phyloP scores from a whole-genome alignment of 2,113 vertebrate species.

The Urocolius indicus region DNA sequence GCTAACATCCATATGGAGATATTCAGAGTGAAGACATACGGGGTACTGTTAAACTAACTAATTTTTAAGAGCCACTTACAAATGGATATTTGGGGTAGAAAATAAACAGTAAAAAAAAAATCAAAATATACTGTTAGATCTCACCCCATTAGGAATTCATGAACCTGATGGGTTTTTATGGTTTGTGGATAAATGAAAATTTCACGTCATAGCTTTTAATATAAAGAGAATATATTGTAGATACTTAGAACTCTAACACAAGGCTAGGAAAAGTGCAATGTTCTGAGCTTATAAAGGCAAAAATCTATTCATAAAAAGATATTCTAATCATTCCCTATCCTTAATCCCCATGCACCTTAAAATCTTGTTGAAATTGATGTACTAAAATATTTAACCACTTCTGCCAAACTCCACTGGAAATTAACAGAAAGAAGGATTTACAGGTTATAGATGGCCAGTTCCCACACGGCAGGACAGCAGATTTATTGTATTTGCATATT shows the following conservation, averaged over 20 bases:
- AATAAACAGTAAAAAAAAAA: slow-evolving; percentile 66
- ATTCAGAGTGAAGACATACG: not conserved
- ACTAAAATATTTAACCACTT: slow-evolving; percentile 61
- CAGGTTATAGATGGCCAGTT: slow-evolving; percentile 36
- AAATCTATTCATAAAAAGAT: slow-evolving; percentile 30
- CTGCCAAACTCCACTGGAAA: slow-evolving; percentile 42
- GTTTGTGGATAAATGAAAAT: slow-evolving; percentile 80
- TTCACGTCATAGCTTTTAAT: slow-evolving; percentile 75
- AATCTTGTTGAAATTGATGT: slow-evolving; percentile 39
- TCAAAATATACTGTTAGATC: slow-evolving; percentile 55
- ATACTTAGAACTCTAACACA: not conserved
- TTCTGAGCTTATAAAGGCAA: slow-evolving; percentile 42
- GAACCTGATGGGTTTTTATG: slow-evolving; percentile 75
- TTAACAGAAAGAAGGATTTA: slow-evolving; percentile 28
- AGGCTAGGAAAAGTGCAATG: not conserved
- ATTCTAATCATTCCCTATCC: not conserved
- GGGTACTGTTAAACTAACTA: slow-evolving; percentile 26
- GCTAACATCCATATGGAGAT: not conserved
- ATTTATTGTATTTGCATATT: slow-evolving; percentile 30
- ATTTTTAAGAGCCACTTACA: slow-evolving; percentile 40
- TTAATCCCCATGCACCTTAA: slow-evolving; percentile 29
- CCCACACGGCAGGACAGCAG: not conserved
- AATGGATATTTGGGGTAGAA: slow-evolving; percentile 60
- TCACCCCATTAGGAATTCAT: slow-evolving; percentile 77
- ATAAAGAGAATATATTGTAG: slow-evolving; percentile 64